Base-by-base conservation (phyloP, 2,797 vertebrate species). In the Lepus townsendii region DNA sequence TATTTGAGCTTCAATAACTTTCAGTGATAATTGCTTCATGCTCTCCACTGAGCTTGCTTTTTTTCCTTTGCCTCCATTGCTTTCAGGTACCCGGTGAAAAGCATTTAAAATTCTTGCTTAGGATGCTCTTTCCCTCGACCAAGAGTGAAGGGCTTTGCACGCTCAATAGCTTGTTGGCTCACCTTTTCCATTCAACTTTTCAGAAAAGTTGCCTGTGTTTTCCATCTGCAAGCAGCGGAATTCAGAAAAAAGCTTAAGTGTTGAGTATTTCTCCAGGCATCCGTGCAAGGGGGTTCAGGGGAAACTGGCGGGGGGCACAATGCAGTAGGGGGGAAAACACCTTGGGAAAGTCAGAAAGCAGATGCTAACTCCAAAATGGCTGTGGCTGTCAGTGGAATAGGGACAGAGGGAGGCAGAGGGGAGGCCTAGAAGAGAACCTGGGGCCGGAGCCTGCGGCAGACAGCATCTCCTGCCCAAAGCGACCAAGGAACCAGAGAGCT, bases 1-100 rank as follows among this genome's bases (percentile, higher is more conserved):
- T 91, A 95, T 57, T 97, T 92, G 95, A 94, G 94, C 72, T 95
- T 95, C 95, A 92, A 95, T 97, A 94, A 94, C 97, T 96, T 96
- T 83, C 88, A 88, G 0, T 89, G 89, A 60, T 97, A 96, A 97
- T 95, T 97, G 90, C 93, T 91, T 92, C 92, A 84, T 73, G 92
- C 93, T 95, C 42, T 92, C 69, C 78, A 80, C 4, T 0, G 2
- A 92, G 93, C 42, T 95, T 92, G 60, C 88, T 72, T 76, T 78
- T 75, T 63, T 63, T n/a, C 66, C 57, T 50, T 22, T 78, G n/a
- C 52, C 94, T 96, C 96, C n/a, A 73, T 88, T 83, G 54, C 96
- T 94, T 83, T 42, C 54, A 89, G 78, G 93, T 80, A 92, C 88
- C 88, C 84, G 63, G 27, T 83, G 83, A 93, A 96, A 94, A 95